Evolutionary conservation across 1,140 invertebrate genomes (phyloP), one percentile per base, ranked within the genome.

Genomic region (Ips nitidus): DNA sequence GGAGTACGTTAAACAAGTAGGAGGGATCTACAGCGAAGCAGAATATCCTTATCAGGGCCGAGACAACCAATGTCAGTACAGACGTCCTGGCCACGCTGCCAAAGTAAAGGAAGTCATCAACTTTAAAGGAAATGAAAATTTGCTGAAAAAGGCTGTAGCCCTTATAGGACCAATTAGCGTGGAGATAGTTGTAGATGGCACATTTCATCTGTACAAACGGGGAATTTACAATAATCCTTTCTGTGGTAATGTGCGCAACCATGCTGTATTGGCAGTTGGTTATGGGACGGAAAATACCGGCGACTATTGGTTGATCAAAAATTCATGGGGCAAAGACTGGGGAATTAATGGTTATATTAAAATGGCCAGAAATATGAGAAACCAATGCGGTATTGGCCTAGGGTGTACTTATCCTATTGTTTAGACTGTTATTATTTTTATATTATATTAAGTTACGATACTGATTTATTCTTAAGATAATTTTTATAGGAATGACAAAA

Each of bases 121-220:
- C 40, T 42, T 53, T 80, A 86, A 84, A 42, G 94, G 78, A 41
- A 3, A 43, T 22, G 3, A 6, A 43, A 1, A 61, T 22, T 22
- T 22, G 41, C 58, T 61, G 41, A 2, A 61, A 36, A 76, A 84
- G 69, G 93, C 93, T 69, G 86, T 98, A 66, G 94, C 94, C 55
- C 94, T 90, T 1, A 82, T 94, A 70, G 95, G 97, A 36, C 95
- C 97, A 3, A 78, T 93, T 22, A 87, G 90, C 3, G 86, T 93
- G 52, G 96, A 94, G 69, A 98, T 99, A 79, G 95, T 98, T 85
- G 96, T 96, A 63, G 94, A 85, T 73, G 80, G 84, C 75, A 85
- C 82, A 65, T 88, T 89, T 83, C 85, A 87, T 80, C 83, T 85
- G 60, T 88, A 88, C 77, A 82, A 83, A 2, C 77, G 83, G 66